These are phyloP conservation scores for Heteromyza rotundicornis DNA, from an alignment of 2,888 invertebrate species.

Conservation along the genomic window DNA sequence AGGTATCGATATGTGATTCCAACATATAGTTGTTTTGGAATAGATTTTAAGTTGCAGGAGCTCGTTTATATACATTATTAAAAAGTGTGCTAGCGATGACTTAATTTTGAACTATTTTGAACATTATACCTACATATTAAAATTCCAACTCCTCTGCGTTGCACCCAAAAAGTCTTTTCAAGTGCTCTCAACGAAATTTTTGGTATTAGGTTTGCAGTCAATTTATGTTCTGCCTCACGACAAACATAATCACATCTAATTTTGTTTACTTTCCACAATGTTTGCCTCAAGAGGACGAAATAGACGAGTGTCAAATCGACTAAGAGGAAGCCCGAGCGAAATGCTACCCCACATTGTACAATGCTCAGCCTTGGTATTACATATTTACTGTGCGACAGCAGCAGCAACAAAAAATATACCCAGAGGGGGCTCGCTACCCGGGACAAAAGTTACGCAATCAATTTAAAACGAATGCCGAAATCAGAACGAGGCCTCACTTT, in stretches of 20 bases:
- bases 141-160: too few relatives aligned
- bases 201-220: constrained; percentile 50
- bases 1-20: too few relatives aligned
- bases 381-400: constrained; percentile 11
- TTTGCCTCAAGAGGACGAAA: constrained; percentile 10
- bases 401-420: constrained; percentile 9
- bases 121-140: too few relatives aligned
- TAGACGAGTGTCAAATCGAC: constrained; percentile 33
- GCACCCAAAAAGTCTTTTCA: too few relatives aligned
- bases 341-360: not conserved
- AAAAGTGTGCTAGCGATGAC: too few relatives aligned
- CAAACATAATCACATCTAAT: constrained; percentile 54
- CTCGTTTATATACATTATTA: too few relatives aligned
- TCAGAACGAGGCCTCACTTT: constrained; percentile 30
- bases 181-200: too few relatives aligned
- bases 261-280: constrained; percentile 53
- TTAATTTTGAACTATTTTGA: too few relatives aligned
- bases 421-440: not conserved
- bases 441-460: constrained; percentile 47
- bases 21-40: too few relatives aligned
- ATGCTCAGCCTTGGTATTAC: not conserved
- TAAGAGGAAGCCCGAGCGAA: constrained; percentile 35
- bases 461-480: constrained; percentile 39
- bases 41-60: too few relatives aligned
- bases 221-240: constrained; percentile 50